These are phyloP conservation scores for Pelmatolapia mariae DNA, from an alignment of 2,113 vertebrate genomes.

Conservation along the genomic window DNA sequence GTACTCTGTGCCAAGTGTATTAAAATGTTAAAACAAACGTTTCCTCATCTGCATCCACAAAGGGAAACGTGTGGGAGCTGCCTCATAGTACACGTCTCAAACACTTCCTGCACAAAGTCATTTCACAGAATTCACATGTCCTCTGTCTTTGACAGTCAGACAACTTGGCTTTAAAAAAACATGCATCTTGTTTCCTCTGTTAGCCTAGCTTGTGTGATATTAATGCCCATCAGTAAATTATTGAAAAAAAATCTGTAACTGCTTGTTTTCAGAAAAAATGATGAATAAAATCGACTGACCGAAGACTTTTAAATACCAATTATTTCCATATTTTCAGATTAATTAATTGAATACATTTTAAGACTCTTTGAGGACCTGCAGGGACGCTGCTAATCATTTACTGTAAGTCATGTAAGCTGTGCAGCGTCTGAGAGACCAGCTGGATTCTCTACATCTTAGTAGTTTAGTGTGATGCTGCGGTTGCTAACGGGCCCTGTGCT, in stretches of 20 bases:
- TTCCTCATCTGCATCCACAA: not conserved
- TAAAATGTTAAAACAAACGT: not conserved
- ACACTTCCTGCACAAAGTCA: not conserved
- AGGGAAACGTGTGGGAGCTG: not conserved
- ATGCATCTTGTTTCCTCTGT: not conserved
- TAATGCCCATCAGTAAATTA: not conserved
- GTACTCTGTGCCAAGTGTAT: rapidly evolving
- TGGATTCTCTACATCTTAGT: not conserved
- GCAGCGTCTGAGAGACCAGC: not conserved
- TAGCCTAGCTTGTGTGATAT: not conserved
- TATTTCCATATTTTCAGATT: not conserved
- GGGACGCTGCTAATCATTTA: not conserved
- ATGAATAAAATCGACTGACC: not conserved
- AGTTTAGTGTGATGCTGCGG: rapidly evolving
- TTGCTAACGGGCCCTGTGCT: rapidly evolving
- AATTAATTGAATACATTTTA: rapidly evolving
- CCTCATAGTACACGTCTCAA: rapidly evolving
- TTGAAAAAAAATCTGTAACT: rapidly evolving
- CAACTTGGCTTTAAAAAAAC: not conserved
- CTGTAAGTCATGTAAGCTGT: not conserved
- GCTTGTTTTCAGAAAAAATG: not conserved
- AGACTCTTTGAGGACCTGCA: not conserved
- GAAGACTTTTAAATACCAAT: not conserved
- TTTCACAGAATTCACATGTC: not conserved
- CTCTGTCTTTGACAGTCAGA: rapidly evolving